Evolutionary conservation across 2,113 vertebrate species (phyloP), one percentile per base, ranked within the genome.

Genomic region (Ursus arctos): DNA sequence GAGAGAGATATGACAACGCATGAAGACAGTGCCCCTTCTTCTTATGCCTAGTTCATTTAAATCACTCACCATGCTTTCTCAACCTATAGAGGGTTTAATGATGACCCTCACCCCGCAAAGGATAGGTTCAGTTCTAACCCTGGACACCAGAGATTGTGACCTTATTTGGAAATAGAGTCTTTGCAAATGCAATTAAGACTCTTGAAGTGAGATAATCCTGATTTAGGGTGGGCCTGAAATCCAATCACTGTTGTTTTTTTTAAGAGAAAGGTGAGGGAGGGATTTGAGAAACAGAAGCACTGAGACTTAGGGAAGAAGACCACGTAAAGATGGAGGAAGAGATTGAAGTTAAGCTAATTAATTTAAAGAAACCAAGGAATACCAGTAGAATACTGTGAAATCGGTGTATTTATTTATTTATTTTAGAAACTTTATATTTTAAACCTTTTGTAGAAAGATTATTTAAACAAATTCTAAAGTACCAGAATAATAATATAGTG

Each of bases 391-490:
- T 59, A 61, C 11, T 74, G 79, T 57, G 43, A 47, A 95, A 61
- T 96, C 6, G 49, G 8, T n/a, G 55, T 55, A 47, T 24, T 47
- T 53, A 43, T 33, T 53, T 40, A 69, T 79, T 94, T 36, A 15
- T 51, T 63, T 57, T 77, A 67, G 10, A 74, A 96, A 83, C 14
- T 71, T 86, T 21, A 49, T 40, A 53, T 91, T 67, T 83, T 53
- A 69, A 89, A 26, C 28, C 28, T 22, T 83, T 28, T 49, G 31
- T 28, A 13, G 26, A 22, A 6, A 2, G 21, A 10, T 6, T 5
- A 59, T 65, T 92, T 93, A 74, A 76, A 43, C 21, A 85, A 69
- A 61, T 95, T 92, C 69, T 67, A 40, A 93, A 69, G n/a, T 71
- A 76, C 28, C 31, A 71, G 51, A 47, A 24, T 65, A 53, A 33